Percentiles rank a stretch among this genome's conserved stretches.
phyloP scores from a whole-genome alignment of 2,888 invertebrate species.

The Geotrupes spiniger region DNA sequence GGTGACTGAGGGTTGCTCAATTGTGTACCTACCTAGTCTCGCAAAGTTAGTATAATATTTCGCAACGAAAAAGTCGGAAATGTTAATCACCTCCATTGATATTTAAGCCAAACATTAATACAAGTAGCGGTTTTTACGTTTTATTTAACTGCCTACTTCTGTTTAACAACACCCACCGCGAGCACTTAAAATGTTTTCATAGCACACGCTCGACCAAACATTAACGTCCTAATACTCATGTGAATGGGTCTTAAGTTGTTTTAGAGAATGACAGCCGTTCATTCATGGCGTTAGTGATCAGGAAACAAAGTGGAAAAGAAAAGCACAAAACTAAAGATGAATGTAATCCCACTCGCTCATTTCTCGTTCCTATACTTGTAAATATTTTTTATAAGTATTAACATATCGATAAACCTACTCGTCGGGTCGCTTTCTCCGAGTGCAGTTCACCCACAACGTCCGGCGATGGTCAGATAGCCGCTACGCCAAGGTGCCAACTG shows the following conservation, averaged over 20 bases:
- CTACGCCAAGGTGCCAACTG: constrained; percentile 27
- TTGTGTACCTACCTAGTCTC: no score
- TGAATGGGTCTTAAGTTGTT: constrained; percentile 1
- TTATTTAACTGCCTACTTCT: no score
- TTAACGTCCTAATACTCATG: background rate
- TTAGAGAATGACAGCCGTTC: constrained; percentile 1
- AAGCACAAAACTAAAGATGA: background rate
- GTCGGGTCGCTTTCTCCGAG: constrained; percentile 9
- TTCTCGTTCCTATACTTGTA: constrained; percentile 2
- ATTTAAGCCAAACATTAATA: no score
- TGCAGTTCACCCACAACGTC: constrained; percentile 14
- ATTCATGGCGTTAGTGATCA: constrained; percentile 1
- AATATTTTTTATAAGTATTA: constrained; percentile 5
- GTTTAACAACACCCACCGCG: background rate
- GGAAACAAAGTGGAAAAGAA: background rate
- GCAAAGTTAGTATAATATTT: no score
- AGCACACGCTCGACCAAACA: background rate
- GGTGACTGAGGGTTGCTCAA: no score
- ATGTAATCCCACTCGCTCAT: constrained; percentile 3
- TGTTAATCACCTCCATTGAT: no score
- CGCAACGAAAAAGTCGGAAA: no score
- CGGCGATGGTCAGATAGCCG: constrained; percentile 10
- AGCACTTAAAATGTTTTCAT: constrained; percentile 4
- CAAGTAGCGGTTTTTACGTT: no score
- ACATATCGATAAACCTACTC: constrained; percentile 7